These are phyloP conservation scores for Halcyon malimbica DNA, from an alignment of 2,113 vertebrate genomes.

Conservation along the genomic window DNA sequence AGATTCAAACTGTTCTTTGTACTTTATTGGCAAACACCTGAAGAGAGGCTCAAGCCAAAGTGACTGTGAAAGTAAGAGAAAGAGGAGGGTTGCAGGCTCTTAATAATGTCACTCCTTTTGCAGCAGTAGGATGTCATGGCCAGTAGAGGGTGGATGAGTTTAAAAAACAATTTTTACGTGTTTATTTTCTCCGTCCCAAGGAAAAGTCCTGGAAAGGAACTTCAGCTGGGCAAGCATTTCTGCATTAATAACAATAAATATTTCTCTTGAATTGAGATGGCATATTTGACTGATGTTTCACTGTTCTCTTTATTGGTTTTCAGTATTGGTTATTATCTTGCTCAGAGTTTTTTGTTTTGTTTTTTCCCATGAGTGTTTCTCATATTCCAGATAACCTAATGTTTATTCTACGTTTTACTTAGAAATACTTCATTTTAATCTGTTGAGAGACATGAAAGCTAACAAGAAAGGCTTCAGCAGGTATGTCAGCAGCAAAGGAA, in stretches of 20 bases:
- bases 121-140: not conserved
- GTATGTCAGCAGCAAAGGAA: not conserved
- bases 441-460: not conserved
- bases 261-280: not conserved
- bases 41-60: not conserved
- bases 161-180: not conserved
- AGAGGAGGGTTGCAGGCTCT: not conserved
- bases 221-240: not conserved
- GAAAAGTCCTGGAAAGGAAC: not conserved
- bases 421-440: not conserved
- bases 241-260: constrained; percentile 35
- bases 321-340: not conserved
- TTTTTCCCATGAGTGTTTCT: not conserved
- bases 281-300: not conserved
- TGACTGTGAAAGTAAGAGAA: not conserved
- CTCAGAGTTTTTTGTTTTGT: not conserved
- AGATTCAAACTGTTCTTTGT: not conserved
- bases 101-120: not conserved
- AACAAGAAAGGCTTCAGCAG: not conserved
- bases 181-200: not conserved
- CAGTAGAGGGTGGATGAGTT: not conserved
- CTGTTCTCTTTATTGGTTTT: not conserved
- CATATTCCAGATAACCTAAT: not conserved
- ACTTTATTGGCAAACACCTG: not conserved
- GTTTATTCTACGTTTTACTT: not conserved